These are phyloP conservation scores for Diplodus puntazzo DNA, from an alignment of 2,797 vertebrate genomes.

Conservation along the genomic window DNA sequence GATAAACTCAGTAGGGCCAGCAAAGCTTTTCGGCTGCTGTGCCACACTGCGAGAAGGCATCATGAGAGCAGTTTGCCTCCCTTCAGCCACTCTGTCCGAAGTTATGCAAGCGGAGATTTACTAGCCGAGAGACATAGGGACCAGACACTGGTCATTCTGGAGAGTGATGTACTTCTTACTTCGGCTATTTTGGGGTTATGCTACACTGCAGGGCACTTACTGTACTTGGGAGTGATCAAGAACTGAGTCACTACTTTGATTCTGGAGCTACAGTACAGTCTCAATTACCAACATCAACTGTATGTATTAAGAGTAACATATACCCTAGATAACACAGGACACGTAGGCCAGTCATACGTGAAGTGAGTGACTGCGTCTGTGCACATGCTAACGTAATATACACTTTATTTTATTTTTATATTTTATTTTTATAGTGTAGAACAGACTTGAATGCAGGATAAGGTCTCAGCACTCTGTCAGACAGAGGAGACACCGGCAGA, in stretches of 20 bases:
- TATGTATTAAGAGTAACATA: background rate
- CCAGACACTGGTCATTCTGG: conserved; percentile 24
- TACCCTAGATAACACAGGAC: background rate
- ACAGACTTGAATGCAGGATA: conserved; percentile 5
- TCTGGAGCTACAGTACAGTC: background rate
- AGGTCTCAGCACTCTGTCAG: background rate
- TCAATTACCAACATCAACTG: background rate
- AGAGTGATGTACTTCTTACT: conserved; percentile 3
- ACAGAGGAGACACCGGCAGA: background rate
- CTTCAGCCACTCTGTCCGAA: conserved; percentile 25
- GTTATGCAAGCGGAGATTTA: conserved; percentile 49
- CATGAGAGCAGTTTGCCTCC: conserved; percentile 30
- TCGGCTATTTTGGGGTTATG: conserved; percentile 25
- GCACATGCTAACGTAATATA: background rate
- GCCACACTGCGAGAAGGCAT: conserved; percentile 2
- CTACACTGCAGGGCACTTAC: conserved; percentile 7
- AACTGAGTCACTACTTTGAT: conserved; percentile 1
- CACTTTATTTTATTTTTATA: background rate
- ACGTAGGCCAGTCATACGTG: background rate
- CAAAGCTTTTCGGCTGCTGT: conserved; percentile 15
- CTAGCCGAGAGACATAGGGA: conserved; percentile 18
- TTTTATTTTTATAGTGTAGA: background rate
- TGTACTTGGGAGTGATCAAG: conserved; percentile 2
- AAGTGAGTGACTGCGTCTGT: background rate
- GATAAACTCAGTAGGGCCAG: conserved; percentile 12